Evolutionary conservation across 2,888 invertebrate genomes (phyloP).

Genomic region (Cactoblastis cactorum): DNA sequence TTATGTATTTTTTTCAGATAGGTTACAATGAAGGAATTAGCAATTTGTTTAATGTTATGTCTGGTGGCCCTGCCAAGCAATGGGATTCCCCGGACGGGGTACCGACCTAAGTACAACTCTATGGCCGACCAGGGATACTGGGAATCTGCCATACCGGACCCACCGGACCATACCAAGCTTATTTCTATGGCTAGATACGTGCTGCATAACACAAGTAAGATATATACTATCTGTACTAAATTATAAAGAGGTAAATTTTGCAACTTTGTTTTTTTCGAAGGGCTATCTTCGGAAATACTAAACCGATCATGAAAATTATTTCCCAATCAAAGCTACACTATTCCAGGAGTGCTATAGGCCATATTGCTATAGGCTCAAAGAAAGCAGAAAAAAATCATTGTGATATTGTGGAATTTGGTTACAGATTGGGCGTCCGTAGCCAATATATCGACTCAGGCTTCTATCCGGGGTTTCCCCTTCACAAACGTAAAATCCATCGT

Average conservation of each 20-base stretch:
- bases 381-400: too few species aligned
- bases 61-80: neutral
- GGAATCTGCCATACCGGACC: conserved; percentile 34
- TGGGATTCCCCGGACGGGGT: neutral
- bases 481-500: conserved; percentile 84
- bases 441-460: conserved; percentile 81
- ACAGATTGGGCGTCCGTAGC: conserved; percentile 86
- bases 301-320: too few species aligned
- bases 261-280: too few species aligned
- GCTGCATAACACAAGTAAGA: conserved; percentile 82
- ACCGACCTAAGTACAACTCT: neutral
- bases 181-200: conserved; percentile 86
- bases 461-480: conserved; percentile 83
- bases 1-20: conserved; percentile 6
- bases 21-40: neutral
- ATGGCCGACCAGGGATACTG: neutral
- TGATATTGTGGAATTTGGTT: neutral
- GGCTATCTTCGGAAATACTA: too few species aligned
- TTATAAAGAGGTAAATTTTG: too few species aligned
- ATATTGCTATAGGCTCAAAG: too few species aligned
- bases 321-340: too few species aligned
- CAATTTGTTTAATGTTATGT: neutral
- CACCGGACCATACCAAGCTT: conserved; percentile 80
- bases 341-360: too few species aligned
- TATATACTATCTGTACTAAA: neutral